phyloP scores from a whole-genome alignment of 2,113 vertebrate species.

The Colinus virginianus region DNA sequence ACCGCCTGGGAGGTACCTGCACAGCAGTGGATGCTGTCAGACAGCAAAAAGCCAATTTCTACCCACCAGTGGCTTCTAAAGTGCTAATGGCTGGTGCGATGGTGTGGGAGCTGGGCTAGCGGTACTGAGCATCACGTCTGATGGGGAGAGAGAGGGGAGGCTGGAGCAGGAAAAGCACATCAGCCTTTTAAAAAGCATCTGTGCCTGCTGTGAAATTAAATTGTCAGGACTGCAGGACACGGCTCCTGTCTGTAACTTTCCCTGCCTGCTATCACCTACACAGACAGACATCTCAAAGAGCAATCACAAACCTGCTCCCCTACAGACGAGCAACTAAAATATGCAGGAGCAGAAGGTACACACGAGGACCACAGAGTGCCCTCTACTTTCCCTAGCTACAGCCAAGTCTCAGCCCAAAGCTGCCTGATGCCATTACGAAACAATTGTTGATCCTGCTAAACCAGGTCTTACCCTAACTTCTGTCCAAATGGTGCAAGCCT shows the following conservation, averaged over 20 bases:
- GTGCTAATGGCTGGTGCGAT: not conserved
- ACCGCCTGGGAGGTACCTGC: not conserved
- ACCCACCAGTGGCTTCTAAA: not conserved
- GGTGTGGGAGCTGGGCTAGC: not conserved
- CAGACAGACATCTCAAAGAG: not conserved
- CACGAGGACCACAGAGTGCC: not conserved
- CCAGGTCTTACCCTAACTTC: not conserved
- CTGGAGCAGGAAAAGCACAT: not conserved
- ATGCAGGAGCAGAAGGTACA: not conserved
- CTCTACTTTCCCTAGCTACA: not conserved
- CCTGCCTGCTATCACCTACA: not conserved
- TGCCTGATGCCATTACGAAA: accelerated
- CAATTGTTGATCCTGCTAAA: not conserved
- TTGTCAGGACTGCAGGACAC: not conserved
- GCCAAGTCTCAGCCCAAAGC: not conserved
- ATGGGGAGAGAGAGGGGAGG: not conserved
- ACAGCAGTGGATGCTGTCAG: not conserved
- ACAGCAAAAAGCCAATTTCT: not conserved
- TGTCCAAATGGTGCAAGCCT: not conserved
- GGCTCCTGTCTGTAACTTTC: not conserved
- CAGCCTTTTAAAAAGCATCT: not conserved
- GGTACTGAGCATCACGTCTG: accelerated
- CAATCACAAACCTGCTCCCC: not conserved
- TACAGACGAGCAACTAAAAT: not conserved
- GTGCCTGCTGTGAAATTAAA: constrained; percentile 28